Conservation (phyloP, 2,888 invertebrate species). For the Lottia scabra region DNA sequence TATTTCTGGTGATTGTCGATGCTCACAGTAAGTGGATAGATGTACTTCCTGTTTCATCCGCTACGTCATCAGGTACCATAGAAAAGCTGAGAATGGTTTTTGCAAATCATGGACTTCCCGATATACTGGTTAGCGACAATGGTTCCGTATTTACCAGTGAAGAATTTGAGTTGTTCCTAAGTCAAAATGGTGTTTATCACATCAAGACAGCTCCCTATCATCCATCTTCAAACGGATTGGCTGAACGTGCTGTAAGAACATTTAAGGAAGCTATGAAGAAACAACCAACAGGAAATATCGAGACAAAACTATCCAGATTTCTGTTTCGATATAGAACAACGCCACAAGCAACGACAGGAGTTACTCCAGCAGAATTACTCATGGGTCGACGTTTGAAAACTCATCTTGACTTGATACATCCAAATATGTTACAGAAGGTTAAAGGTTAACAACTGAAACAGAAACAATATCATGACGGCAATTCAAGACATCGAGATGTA, state of each 20-base stretch:
- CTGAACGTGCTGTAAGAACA: background rate
- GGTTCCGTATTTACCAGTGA: background rate
- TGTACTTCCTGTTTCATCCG: no score
- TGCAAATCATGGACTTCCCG: background rate
- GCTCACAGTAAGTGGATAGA: no score
- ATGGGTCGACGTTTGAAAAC: background rate
- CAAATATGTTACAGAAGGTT: background rate
- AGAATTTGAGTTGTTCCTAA: background rate
- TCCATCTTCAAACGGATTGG: background rate
- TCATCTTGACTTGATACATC: background rate
- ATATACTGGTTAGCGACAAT: background rate
- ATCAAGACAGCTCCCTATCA: background rate
- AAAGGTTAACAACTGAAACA: background rate
- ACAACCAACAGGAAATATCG: background rate
- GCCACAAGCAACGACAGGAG: background rate
- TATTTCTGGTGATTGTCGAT: no score
- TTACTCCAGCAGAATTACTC: background rate
- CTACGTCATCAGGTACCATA: no score
- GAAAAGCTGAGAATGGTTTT: background rate
- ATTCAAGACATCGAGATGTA: background rate
- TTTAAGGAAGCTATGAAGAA: background rate
- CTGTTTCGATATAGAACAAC: background rate
- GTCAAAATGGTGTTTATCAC: background rate
- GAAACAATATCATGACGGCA: background rate
- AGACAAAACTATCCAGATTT: background rate